Evolutionary conservation across 2,797 vertebrate genomes (phyloP), one percentile per base, ranked within the genome.

Genomic region (Coracias cyanogaster): DNA sequence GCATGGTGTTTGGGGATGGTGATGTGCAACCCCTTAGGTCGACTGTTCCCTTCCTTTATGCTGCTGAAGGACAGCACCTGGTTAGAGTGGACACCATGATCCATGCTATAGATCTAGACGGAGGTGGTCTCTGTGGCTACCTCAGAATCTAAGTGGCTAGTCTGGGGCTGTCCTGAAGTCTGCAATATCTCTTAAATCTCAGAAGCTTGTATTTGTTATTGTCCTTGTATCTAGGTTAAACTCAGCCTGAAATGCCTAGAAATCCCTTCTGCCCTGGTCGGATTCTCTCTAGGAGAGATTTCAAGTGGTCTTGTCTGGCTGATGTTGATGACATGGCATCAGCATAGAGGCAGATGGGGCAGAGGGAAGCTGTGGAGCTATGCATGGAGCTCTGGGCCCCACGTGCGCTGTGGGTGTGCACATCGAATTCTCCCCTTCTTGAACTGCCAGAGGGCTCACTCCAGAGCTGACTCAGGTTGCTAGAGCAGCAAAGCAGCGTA

Each of bases 351-450:
- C 73, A 45, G 51, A 3, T 2, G 9, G 57, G 15, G 48, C 52
- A 20, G 49, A 51, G 66, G 33, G 70, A 39, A 52, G 62, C 33
- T 41, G 54, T 19, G 9, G 66, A 8, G 25, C 19, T 7, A 22
- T 45, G 39, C 57, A 20, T 0, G 19, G 70, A 73, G 52, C 61
- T 77, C 82, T 35, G 51, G 46, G 33, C 57, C 15, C 41, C 16
- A 4, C 0, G 3, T 35, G 21, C 0, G 0, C 43, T 20, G n/a
- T 12, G 49, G 20, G 6, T 29, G 33, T 46, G 57, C 31, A 51
- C 11, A 2, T 28, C 22, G 7, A 1, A 10, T 17, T 52, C 51
- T 73, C 46, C 46, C 43, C 64, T 31, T 33, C 10, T 21, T 8
- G 28, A 39, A 11, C 39, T 43, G 33, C 45, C 6, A 14, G 45